Base-by-base conservation (phyloP, 2,888 invertebrate genomes). In the Polydrusus tereticollis region DNA sequence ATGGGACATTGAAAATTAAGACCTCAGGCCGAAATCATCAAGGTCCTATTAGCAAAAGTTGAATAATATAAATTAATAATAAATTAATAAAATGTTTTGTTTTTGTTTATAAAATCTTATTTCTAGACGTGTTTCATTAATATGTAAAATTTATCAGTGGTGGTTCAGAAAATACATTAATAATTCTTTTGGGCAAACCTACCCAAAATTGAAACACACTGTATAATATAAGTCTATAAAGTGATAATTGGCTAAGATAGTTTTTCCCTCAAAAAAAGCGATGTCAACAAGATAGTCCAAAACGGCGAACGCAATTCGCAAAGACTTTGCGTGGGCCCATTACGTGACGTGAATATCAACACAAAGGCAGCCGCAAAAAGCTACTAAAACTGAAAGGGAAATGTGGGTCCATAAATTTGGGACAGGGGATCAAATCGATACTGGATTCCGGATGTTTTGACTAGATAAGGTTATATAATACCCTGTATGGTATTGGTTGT, bases 361-460 rank as follows among this genome's bases (percentile, higher is more conserved):
- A 55, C 18, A 55, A 55, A 16, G 29, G 29, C 52, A 14, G 33
- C 52, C 52, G 18, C 52, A 55, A 55, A 55, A 55, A 55, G 52
- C 29, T 55, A 55, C 52, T 55, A 29, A 55, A 55, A 16, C 52
- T 55, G 50, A 50, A 50, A 26, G 50, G 50, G 26, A 16, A 52
- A 55, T 55, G 52, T 55, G 52, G 52, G 52, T 29, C 52, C 52
- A 55, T 55, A 55, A 55, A 55, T 55, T 55, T 55, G 29, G 52
- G 52, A 55, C 29, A 55, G 52, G 52, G 52, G 52, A 55, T 29
- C 52, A 55, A 55, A 55, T 55, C 52, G 29, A 55, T 55, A 55
- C 18, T 16, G 52, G 29, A 18, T 55, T 26, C 14, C 14, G 52
- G 16, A 55, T 55, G 52, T 55, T 55, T 29, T 55, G 33, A 29